phyloP scores from a whole-genome alignment of 2,888 invertebrate species.

The Xylota segnis region DNA sequence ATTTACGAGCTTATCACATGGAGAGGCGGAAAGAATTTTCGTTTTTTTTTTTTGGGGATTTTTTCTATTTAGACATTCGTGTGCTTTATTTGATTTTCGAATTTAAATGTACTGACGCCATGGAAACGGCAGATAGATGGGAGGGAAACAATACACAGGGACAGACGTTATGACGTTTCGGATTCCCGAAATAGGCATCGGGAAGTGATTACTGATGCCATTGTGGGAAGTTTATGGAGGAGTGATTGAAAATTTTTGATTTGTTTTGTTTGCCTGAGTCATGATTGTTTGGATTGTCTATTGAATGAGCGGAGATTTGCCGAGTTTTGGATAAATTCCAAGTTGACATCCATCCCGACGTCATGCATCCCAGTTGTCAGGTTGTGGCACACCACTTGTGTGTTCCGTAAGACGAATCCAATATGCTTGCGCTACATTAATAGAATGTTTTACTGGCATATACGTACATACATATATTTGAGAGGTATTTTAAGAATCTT shows the following conservation, averaged over 20 bases:
- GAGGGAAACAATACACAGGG: conserved; percentile 1
- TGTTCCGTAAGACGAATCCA: no score
- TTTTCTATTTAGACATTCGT: conserved; percentile 24
- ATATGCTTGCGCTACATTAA: no score
- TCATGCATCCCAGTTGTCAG: no score
- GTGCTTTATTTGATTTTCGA: conserved; percentile 49
- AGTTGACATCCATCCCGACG: no score
- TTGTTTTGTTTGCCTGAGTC: not conserved
- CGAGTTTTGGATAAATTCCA: no score
- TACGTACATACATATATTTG: no score
- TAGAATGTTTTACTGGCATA: no score
- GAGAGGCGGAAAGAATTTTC: not conserved
- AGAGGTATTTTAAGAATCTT: no score
- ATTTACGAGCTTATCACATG: conserved; percentile 55
- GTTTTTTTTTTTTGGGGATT: not conserved
- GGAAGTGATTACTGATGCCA: not conserved
- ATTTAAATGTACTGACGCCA: conserved; percentile 55
- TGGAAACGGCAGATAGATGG: conserved; percentile 2
- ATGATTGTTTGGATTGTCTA: no score
- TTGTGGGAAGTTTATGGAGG: not conserved
- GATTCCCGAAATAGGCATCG: not conserved
- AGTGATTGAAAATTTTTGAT: conserved; percentile 28
- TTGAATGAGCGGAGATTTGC: no score
- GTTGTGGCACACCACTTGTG: no score
- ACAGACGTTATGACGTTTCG: conserved; percentile 12